A percentile compares a stretch with the other conserved stretches of the same genome.
Evolutionary conservation across 2,888 invertebrate genomes (phyloP).

Genomic region (Euspilapteryx auroguttella): DNA sequence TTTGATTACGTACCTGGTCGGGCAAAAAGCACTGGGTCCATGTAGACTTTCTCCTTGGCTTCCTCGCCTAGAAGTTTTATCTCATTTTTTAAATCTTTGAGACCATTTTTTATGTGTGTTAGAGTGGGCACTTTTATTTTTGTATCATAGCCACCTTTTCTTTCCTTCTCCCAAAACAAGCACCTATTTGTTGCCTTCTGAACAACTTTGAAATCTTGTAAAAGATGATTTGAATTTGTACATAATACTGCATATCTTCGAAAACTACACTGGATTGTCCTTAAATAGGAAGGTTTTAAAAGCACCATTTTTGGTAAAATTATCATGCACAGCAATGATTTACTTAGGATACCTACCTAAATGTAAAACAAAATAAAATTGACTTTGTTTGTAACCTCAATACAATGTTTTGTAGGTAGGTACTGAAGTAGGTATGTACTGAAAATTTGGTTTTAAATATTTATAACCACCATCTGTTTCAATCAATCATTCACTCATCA

Average conservation of each 20-base stretch:
- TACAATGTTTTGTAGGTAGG: too few species aligned
- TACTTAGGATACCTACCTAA: too few species aligned
- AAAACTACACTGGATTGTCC: too few species aligned
- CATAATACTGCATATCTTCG: not conserved
- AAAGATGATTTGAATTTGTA: constrained; percentile 6
- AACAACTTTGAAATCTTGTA: constrained; percentile 11
- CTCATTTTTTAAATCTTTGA: constrained; percentile 68
- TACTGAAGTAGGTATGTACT: too few species aligned
- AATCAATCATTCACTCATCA: too few species aligned
- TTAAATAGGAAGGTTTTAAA: too few species aligned
- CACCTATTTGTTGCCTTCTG: constrained; percentile 19
- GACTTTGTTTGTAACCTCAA: too few species aligned
- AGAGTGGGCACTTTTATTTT: constrained; percentile 37
- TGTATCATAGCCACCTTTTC: constrained; percentile 63
- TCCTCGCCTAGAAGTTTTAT: constrained; percentile 68
- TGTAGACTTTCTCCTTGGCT: constrained; percentile 63
- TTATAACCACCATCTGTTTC: too few species aligned
- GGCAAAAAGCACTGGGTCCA: constrained; percentile 63
- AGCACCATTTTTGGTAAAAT: too few species aligned
- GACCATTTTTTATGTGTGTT: constrained; percentile 64
- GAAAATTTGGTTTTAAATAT: too few species aligned
- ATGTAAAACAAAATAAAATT: too few species aligned
- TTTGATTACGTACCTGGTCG: constrained; percentile 51
- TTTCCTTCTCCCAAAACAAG: constrained; percentile 60
- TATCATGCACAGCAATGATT: too few species aligned